phyloP scores from a whole-genome alignment of 2,888 invertebrate genomes.

The Caenorhabditis wallacei region DNA sequence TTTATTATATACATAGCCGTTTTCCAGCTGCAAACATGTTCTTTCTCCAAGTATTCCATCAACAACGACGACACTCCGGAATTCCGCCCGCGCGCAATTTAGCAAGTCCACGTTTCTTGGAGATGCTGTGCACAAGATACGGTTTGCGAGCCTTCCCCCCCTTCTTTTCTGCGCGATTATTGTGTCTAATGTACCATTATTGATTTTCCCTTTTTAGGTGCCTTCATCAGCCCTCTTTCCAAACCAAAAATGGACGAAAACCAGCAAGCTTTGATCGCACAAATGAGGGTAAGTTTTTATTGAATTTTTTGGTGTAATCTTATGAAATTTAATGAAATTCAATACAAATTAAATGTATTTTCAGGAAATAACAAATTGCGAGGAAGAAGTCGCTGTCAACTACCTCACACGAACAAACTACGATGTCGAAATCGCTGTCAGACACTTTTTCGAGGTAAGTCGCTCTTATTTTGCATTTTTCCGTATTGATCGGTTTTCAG shows the following conservation, averaged over 20 bases:
- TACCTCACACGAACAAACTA: slow-evolving; percentile 43
- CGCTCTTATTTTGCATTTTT: not conserved
- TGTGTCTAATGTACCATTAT: not conserved
- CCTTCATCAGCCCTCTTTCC: not conserved
- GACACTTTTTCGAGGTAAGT: slow-evolving; percentile 60
- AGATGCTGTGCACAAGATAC: slow-evolving; percentile 14
- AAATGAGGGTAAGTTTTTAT: slow-evolving; percentile 51
- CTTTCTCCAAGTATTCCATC: not conserved
- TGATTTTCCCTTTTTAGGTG: slow-evolving; percentile 14
- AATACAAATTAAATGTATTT: not conserved
- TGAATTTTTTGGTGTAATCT: not conserved
- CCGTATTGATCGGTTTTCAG: slow-evolving; percentile 8
- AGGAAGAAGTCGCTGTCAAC: slow-evolving; percentile 26
- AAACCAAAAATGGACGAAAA: slow-evolving; percentile 37
- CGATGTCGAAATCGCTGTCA: slow-evolving; percentile 55
- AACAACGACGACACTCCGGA: slow-evolving; percentile 35
- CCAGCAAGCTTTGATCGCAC: slow-evolving; percentile 19
- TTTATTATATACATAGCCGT: slow-evolving; percentile 9
- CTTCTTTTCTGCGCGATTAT: not conserved
- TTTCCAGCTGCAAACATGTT: slow-evolving; percentile 19
- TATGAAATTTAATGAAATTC: not conserved
- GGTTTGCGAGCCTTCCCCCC: slow-evolving; percentile 3
- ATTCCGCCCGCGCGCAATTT: slow-evolving; percentile 19
- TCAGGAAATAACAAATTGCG: slow-evolving; percentile 59
- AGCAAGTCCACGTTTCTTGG: slow-evolving; percentile 23